Evolutionary conservation across 53 echinoderm and acorn worm genomes (phyloP), one percentile per base, ranked within the genome.

Genomic region (Zoroaster sp.): DNA sequence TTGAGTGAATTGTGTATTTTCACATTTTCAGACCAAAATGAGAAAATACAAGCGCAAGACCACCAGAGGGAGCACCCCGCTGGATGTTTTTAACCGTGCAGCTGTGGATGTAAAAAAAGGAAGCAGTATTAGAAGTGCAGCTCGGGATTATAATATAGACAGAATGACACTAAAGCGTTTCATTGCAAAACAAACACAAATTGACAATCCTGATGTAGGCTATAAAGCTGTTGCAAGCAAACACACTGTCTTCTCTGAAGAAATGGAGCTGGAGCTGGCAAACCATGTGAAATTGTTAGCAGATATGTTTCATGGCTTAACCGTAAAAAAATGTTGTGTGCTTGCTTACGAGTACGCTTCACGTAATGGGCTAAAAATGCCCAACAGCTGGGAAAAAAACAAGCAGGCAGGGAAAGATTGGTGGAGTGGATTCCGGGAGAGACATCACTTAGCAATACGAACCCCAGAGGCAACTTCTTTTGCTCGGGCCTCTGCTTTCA

Each of bases 91-190:
- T 73, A 39, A 71, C 45, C 87, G 72, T 74, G 87, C 87, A 87
- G 87, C 87, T 59, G 41, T 54, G 46, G 87, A 49, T 33, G 76
- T 88, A n/a, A 38, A 75, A 88, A 59, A 54, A 18, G 87, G 87
- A 37, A 72, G 38, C 63, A 86, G 87, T 74, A 70, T 78, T 40
- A 25, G 91, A 45, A 47, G 41, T 78, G 78, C 78, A 35, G 87
- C 87, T 39, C 68, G 35, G 34, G 47, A 47, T 14, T 87, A 76
- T 40, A 44, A 45, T 32, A 25, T 86, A 30, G 71, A 86, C 65
- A 33, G 69, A 53, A 66, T 76, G 91, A 91, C 91, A 15, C 71
- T 91, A 12, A 75, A 66, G 51, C 67, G 91, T 66, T 91, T 39
- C 54, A 86, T 86, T 23, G 68, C 52, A 37, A 90, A 90, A 66